Conservation (phyloP, 1,140 invertebrate genomes). For the Apis cerana region DNA sequence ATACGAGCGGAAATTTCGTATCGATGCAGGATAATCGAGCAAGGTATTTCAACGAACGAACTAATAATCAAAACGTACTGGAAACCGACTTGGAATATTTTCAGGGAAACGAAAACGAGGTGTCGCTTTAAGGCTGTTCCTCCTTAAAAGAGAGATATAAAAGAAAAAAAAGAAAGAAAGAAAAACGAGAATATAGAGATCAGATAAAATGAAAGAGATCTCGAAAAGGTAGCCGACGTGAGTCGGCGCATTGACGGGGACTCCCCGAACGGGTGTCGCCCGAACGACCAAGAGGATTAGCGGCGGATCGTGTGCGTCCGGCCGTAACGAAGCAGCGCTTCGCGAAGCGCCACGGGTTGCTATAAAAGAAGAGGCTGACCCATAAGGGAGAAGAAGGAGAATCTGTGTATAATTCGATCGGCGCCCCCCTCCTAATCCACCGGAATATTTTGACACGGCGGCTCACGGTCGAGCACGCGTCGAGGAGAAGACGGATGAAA, state of each 20-base stretch:
- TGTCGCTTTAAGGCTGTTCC: no score
- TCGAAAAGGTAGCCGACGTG: slow-evolving; percentile 62
- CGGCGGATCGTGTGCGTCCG: slow-evolving; percentile 58
- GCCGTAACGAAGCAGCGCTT: slow-evolving; percentile 47
- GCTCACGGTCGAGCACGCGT: slow-evolving; percentile 6
- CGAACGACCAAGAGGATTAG: slow-evolving; percentile 71
- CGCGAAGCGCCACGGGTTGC: slow-evolving; percentile 51
- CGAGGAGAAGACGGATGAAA: slow-evolving; percentile 26
- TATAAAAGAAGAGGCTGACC: slow-evolving; percentile 17
- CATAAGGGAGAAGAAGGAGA: slow-evolving; percentile 15
- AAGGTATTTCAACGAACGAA: no score
- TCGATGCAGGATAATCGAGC: no score
- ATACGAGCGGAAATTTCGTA: no score
- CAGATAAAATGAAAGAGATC: slow-evolving; percentile 26
- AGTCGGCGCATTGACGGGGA: slow-evolving; percentile 67
- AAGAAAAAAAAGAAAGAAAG: no score
- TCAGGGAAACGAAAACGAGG: no score
- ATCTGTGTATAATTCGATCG: slow-evolving; percentile 45
- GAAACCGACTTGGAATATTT: no score
- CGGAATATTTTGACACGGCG: slow-evolving; percentile 71
- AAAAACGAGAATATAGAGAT: no score
- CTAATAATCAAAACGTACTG: no score
- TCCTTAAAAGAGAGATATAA: no score
- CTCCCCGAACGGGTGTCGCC: slow-evolving; percentile 62
- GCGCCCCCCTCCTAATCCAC: slow-evolving; percentile 57